Evolutionary conservation across 2,888 invertebrate genomes (phyloP), one percentile per base, ranked within the genome.

Genomic region (Hypomecis atomaria): DNA sequence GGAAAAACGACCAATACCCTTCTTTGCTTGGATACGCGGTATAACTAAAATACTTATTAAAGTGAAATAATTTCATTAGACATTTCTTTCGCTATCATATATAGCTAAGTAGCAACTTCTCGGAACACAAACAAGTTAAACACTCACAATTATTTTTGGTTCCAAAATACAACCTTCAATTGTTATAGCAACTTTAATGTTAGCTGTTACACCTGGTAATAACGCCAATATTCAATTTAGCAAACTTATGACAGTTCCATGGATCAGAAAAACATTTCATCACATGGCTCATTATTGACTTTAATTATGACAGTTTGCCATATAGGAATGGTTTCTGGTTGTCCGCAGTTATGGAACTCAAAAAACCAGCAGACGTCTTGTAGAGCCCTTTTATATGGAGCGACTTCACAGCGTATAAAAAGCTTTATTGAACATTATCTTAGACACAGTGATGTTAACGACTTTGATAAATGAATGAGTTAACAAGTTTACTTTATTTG

Each of bases 271-370:
- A 89, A 88, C 88, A 78, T 77, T 84, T 85, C 84, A 82, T 82
- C 77, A 75, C 77, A 83, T n/a, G 78, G 68, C 85, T 86, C 90
- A 88, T 90, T 90, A 90, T 87, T 87, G 86, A 85, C 82, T 86
- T 91, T 91, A 92, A 92, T 92, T 92, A 92, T 92, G 89, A 92
- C 90, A 91, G 91, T 88, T 87, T 75, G 81, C 92, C 92, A 78
- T 92, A 89, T 90, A 92, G 72, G 89, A 87, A 86, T 84, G 84
- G 81, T 83, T 87, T 83, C 86, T 84, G 83, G 83, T 78, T 78
- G 78, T 77, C 82, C 77, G 77, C 80, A 76, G 78, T 74, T 76
- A 73, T 65, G 67, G 78, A 74, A 66, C 77, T 81, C 79, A 90
- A 90, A 63, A 85, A 86, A 86, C 84, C 79, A 72, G 81, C 78